Base-by-base conservation (phyloP, 2,888 invertebrate genomes). In the Pristionchus entomophagus region DNA sequence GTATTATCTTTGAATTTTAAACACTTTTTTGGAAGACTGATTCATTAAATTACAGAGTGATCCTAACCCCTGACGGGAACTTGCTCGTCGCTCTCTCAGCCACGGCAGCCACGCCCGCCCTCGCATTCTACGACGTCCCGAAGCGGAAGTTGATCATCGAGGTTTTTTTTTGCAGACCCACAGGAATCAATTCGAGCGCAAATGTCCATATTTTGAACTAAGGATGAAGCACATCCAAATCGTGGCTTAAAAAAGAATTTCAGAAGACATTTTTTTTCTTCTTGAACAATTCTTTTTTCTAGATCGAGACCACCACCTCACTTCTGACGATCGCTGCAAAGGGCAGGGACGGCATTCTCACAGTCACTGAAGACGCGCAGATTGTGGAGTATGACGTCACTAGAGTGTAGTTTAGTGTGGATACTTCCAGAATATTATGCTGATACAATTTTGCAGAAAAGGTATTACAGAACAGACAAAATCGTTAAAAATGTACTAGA, bases 351-450 rank as follows among this genome's bases (percentile, higher is more conserved):
- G 56, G 56, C 0, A 35, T 82, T 26, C 29, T 82, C 35, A 38
- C 41, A 38, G 45, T 82, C 14, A 26, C 41, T n/a, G 82, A 82
- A n/a, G 82, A 82, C 17, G 59, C 41, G 5, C 82, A 82, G 41
- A 38, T 82, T 22, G 45, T 82, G 4, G 82, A 82, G 41, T 82
- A 82, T 17, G 82, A 45, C 17, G 38, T 82, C n/a, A 82, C 82
- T 32, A 56, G 82, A 59, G 56, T 45, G 56, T 82, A 45, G 29
- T 80, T 17, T 22, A 8, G n/a, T 22, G 19, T n/a, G n/a, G n/a
- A n/a, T n/a, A n/a, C n/a, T n/a, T n/a, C n/a, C n/a, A n/a, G n/a
- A n/a, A n/a, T n/a, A n/a, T n/a, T n/a, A n/a, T n/a, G n/a, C n/a
- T n/a, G n/a, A n/a, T n/a, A n/a, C n/a, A n/a, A n/a, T n/a, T n/a